Evolutionary conservation across 1,140 invertebrate genomes (phyloP).

Genomic region (Anastrepha obliqua): DNA sequence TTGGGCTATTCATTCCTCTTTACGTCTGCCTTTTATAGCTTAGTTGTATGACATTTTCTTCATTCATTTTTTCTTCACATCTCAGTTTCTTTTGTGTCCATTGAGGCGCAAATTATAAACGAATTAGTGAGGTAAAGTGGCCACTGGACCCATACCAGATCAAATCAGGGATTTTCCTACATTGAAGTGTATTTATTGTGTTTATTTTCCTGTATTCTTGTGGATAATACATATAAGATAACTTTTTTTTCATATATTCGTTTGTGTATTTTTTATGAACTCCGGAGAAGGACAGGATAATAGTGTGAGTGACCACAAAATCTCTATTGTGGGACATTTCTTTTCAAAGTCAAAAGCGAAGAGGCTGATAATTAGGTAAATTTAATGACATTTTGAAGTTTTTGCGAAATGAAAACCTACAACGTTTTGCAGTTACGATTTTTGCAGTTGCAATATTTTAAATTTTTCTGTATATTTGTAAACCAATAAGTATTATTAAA

Average conservation of each 20-base stretch:
- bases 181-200: conserved; percentile 36
- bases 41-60: neutral
- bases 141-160: conserved; percentile 40
- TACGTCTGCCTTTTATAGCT: neutral
- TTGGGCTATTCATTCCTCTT: neutral
- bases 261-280: neutral
- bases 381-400: no score
- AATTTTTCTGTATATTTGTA: no score
- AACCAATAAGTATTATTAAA: no score
- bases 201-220: neutral
- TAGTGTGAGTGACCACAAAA: conserved; percentile 23
- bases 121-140: conserved; percentile 47
- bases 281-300: neutral
- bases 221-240: conserved; percentile 19
- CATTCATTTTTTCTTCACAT: neutral
- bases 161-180: conserved; percentile 36
- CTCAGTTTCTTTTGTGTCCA: conserved; percentile 20
- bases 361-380: conserved; percentile 20
- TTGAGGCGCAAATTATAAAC: conserved; percentile 52
- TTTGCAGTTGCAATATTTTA: no score
- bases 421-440: neutral
- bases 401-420: neutral
- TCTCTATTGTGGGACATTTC: conserved; percentile 7
- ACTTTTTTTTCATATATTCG: neutral
- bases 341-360: neutral